phyloP scores from a whole-genome alignment of 2,888 invertebrate species.

The Aspidiotus destructor region DNA sequence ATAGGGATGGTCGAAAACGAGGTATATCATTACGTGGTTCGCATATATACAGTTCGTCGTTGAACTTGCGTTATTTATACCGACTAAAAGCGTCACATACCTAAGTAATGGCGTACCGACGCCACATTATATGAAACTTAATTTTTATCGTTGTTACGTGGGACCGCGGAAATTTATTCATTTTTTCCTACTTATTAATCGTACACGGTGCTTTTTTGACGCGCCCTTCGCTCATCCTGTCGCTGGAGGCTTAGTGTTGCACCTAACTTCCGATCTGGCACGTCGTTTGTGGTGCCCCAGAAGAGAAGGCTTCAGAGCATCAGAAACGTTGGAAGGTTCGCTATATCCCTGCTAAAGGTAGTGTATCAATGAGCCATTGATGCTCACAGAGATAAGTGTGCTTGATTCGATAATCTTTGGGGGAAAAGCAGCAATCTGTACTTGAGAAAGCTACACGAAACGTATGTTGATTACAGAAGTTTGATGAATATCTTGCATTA shows the following conservation, averaged over 20 bases:
- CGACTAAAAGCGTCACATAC: slow-evolving; percentile 31
- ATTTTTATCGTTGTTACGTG: slow-evolving; percentile 32
- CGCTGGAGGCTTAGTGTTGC: too few relatives aligned
- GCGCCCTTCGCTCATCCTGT: background rate
- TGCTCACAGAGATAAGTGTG: too few relatives aligned
- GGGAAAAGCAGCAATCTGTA: too few relatives aligned
- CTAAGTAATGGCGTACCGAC: slow-evolving; percentile 33
- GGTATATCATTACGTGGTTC: slow-evolving; percentile 33
- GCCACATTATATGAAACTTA: slow-evolving; percentile 32
- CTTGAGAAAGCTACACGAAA: too few relatives aligned
- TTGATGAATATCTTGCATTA: too few relatives aligned
- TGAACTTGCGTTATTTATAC: slow-evolving; percentile 33
- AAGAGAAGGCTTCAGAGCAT: too few relatives aligned
- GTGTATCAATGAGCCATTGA: too few relatives aligned
- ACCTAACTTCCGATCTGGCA: background rate
- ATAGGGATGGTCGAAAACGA: slow-evolving; percentile 31
- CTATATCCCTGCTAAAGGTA: too few relatives aligned
- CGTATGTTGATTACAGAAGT: too few relatives aligned
- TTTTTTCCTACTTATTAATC: slow-evolving; percentile 27
- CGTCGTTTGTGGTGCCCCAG: background rate
- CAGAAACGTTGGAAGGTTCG: too few relatives aligned
- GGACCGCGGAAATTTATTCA: slow-evolving; percentile 28
- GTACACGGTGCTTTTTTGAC: slow-evolving; percentile 6
- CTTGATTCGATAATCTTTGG: too few relatives aligned
- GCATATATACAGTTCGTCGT: slow-evolving; percentile 32